Evolutionary conservation across 2,113 vertebrate genomes (phyloP).

Genomic region (Bettongia penicillata): DNA sequence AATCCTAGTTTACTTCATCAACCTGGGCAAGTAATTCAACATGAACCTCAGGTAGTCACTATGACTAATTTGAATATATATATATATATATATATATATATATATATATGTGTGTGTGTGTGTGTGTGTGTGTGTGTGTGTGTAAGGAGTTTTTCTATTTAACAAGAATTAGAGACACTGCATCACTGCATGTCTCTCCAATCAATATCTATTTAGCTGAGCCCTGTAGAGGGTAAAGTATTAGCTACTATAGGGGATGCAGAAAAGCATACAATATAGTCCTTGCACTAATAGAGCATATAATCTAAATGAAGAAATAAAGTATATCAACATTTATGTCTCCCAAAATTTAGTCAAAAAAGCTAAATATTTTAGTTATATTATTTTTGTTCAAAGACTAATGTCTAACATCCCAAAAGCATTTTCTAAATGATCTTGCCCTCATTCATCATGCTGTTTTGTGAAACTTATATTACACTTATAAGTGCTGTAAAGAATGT

Average conservation of each 20-base stretch:
- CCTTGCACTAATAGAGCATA: not conserved
- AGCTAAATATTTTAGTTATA: not conserved
- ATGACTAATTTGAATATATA: not conserved
- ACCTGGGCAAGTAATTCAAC: not conserved
- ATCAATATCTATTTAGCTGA: too few relatives aligned
- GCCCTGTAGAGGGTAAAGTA: not conserved
- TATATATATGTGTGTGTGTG: too few relatives aligned
- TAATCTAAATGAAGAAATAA: not conserved
- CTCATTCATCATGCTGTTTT: not conserved
- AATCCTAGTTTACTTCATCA: not conserved
- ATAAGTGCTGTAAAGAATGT: not conserved
- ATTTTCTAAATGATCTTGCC: not conserved
- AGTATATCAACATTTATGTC: not conserved
- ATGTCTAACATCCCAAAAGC: not conserved
- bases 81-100: too few relatives aligned
- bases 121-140: too few relatives aligned
- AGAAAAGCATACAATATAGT: not conserved
- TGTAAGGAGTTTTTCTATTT: not conserved
- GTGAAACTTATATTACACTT: not conserved
- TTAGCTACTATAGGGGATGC: not conserved
- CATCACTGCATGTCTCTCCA: too few relatives aligned
- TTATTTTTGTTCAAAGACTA: not conserved
- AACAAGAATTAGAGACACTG: not conserved
- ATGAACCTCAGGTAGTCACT: not conserved
- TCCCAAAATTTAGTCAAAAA: not conserved